Evolutionary conservation across 2,888 invertebrate genomes (phyloP), one percentile per base, ranked within the genome.

Genomic region (Melieria picta): DNA sequence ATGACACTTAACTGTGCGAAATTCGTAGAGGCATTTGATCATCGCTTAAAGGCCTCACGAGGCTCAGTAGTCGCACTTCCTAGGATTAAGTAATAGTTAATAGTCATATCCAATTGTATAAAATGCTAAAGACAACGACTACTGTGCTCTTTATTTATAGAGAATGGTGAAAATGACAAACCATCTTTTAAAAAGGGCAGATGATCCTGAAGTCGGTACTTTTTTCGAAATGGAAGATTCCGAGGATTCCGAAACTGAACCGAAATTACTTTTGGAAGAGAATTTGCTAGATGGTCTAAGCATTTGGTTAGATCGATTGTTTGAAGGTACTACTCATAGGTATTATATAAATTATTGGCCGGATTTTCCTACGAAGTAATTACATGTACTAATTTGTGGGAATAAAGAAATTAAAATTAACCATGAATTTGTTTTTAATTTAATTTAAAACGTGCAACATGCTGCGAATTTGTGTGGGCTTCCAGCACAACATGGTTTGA

Each of bases 341-440:
- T 98, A 98, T 88, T 94, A 96, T 87, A 92, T 99, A 80, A 96
- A 97, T 87, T 97, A 97, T 88, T 99, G 99, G 99, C 99, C 99
- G n/a, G 96, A 96, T 84, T 96, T 95, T 90, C 93, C 93, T 77
- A 91, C 93, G 83, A 94, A 94, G 88, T 94, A 92, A 89, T 78
- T 56, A 13, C 30, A 30, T 30, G 30, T 30, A 3, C 30, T 30
- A 30, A 30, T 30, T 30, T 30, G 30, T 30, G 30, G 30, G 30
- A 30, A 30, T 30, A 30, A 30, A 30, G 2, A 30, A 30, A 30
- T 30, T 30, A 30, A 30, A 30, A 30, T 30, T 30, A 30, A 30
- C 3, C 30, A 30, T 30, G 30, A 30, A 30, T 30, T 30, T 30
- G 30, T 30, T 30, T 30, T 30, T 2, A 2, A 30, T 30, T 30